phyloP scores from a whole-genome alignment of 2,113 vertebrate species.

The Phalacrocorax aristotelis region DNA sequence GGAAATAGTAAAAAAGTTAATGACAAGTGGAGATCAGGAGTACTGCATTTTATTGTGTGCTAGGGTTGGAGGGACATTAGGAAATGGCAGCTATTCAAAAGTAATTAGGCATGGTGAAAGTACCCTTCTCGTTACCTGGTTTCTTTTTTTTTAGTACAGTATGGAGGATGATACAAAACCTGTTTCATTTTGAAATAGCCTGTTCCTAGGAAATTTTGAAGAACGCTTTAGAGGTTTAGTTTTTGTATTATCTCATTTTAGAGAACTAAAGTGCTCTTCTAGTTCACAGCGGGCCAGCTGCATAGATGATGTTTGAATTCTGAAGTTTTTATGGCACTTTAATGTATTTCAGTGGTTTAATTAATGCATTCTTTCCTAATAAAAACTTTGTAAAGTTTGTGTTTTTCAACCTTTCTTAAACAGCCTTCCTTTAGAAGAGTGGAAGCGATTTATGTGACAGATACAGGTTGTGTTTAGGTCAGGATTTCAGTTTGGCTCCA shows the following conservation, averaged over 20 bases:
- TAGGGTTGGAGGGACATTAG: neutral
- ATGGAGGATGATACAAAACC: neutral
- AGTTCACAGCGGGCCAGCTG: neutral
- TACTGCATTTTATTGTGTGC: neutral
- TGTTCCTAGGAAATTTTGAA: neutral
- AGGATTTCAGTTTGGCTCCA: neutral
- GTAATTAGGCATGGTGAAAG: neutral
- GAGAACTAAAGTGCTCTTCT: neutral
- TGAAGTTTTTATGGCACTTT: neutral
- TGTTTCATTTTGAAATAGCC: neutral
- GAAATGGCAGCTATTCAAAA: neutral
- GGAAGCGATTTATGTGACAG: neutral
- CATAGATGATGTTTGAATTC: neutral
- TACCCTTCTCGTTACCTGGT: neutral
- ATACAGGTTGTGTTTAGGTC: neutral
- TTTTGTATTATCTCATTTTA: neutral
- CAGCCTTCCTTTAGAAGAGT: neutral
- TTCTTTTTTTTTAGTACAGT: neutral
- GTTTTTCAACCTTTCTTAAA: neutral
- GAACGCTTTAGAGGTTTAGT: neutral
- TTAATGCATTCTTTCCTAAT: neutral
- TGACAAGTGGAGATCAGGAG: neutral
- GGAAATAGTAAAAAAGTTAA: neutral
- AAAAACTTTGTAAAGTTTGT: neutral
- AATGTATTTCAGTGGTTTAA: neutral